Evolutionary conservation across 1,140 invertebrate genomes (phyloP), one percentile per base, ranked within the genome.

Genomic region (Agrypnia vestita): DNA sequence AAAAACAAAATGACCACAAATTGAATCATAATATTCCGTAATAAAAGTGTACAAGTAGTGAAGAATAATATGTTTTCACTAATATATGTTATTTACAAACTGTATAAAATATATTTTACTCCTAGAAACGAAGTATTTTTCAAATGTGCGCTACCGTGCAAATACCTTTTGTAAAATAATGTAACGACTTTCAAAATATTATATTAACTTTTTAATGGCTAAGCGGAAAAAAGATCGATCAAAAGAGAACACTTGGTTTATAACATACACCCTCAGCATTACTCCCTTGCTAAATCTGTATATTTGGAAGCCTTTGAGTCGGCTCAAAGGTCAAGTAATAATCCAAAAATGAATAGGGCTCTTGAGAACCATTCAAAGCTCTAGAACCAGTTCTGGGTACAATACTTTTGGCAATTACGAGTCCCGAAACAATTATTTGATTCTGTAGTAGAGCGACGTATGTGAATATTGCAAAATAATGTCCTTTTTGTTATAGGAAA

Each of bases 321-420:
- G 12, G 19, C 25, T 13, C 59, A 43, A 62, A 62, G 59, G 59
- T 62, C 59, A 62, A 62, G 59, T 62, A 62, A 35, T 62, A 62
- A 25, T 62, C 59, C 59, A 62, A 62, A 62, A 62, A 62, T 62
- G 59, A 62, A 62, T 62, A 35, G 59, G 59, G 6, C 59, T 25
- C 59, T 35, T 3, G 59, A 62, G 59, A 6, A 6, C 59, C 59
- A 62, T 62, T 62, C 11, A n/a, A 6, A 35, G 59, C 1, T 35
- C 59, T 51, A 35, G 59, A 13, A 43, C 17, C 25, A 62, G 59
- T 62, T 62, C 7, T 62, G 59, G 59, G 59, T 25, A 35, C 59
- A 62, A 62, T 62, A 62, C 59, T 62, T 62, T 62, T 21, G 21
- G 25, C 59, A 62, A 62, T 62, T 35, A 62, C 59, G 59, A 25